Conservation (phyloP, 2,113 vertebrate genomes). For the Chinchilla lanigera region DNA sequence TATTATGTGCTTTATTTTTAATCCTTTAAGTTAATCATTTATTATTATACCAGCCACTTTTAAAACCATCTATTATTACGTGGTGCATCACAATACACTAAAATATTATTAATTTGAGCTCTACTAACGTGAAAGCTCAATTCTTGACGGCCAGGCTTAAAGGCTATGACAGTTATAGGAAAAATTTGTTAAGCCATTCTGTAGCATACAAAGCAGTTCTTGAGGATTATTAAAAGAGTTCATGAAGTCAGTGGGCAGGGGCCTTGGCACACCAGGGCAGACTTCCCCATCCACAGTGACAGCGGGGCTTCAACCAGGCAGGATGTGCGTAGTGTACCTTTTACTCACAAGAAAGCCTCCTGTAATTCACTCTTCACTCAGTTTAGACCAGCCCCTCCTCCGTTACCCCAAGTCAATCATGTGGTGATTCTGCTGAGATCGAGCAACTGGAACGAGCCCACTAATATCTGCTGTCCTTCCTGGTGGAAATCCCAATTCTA, state of each 20-base stretch:
- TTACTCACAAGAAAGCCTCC: not conserved
- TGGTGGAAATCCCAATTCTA: not conserved
- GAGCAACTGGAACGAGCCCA: not conserved
- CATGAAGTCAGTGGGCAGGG: not conserved
- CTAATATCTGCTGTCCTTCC: not conserved
- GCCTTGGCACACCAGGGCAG: not conserved
- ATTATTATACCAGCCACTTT: not conserved
- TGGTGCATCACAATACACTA: too few species aligned
- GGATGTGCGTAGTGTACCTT: not conserved
- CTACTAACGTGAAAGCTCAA: not conserved
- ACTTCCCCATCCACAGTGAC: not conserved
- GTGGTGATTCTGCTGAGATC: not conserved
- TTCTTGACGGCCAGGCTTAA: not conserved
- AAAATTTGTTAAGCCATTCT: not conserved
- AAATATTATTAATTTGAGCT: not conserved
- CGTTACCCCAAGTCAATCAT: not conserved
- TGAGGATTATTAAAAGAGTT: not conserved
- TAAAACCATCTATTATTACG: not conserved
- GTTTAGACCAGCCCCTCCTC: not conserved
- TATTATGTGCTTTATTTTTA: conserved; percentile 18
- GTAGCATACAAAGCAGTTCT: not conserved
- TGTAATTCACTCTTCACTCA: not conserved
- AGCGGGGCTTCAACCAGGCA: not conserved
- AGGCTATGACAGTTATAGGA: not conserved
- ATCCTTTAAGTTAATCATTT: conserved; percentile 25